These are phyloP conservation scores for Apodemia zela DNA, from an alignment of 2,888 invertebrate genomes.

Conservation along the genomic window DNA sequence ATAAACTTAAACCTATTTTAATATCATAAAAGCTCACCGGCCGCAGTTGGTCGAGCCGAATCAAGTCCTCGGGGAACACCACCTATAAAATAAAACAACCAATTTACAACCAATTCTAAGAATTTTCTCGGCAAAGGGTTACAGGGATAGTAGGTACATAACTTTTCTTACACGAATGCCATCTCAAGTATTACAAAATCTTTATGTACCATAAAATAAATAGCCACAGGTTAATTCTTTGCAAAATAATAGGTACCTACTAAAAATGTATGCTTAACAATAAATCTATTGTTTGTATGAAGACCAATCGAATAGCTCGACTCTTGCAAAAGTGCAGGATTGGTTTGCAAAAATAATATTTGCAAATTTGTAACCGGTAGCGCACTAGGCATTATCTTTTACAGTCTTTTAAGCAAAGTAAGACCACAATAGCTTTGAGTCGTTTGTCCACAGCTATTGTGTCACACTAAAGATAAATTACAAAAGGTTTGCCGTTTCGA, in stretches of 20 bases:
- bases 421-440: conserved; percentile 50
- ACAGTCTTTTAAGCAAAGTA: conserved; percentile 48
- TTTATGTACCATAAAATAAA: conserved; percentile 52
- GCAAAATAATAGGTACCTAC: conserved; percentile 32
- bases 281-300: conserved; percentile 53
- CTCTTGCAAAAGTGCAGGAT: conserved; percentile 56
- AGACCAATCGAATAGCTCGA: conserved; percentile 56
- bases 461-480: conserved; percentile 70
- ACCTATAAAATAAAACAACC: conserved; percentile 78
- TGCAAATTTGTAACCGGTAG: conserved; percentile 62
- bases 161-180: conserved; percentile 51
- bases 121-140: conserved; percentile 61
- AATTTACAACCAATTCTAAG: conserved; percentile 71
- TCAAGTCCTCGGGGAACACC: conserved; percentile 59
- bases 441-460: conserved; percentile 69
- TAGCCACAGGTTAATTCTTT: conserved; percentile 42
- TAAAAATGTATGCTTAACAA: conserved; percentile 41
- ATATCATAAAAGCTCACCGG: conserved; percentile 69
- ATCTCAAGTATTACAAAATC: conserved; percentile 41
- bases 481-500: conserved; percentile 61
- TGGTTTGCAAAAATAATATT: conserved; percentile 77
- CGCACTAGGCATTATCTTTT: conserved; percentile 52
- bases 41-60: conserved; percentile 46
- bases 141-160: conserved; percentile 67
- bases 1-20: conserved; percentile 49